Evolutionary conservation across 30 jellyfish, hydroid and myxozoan species (phyloP), one percentile per base, ranked within the genome.

Genomic region (Aurelia coerulea): DNA sequence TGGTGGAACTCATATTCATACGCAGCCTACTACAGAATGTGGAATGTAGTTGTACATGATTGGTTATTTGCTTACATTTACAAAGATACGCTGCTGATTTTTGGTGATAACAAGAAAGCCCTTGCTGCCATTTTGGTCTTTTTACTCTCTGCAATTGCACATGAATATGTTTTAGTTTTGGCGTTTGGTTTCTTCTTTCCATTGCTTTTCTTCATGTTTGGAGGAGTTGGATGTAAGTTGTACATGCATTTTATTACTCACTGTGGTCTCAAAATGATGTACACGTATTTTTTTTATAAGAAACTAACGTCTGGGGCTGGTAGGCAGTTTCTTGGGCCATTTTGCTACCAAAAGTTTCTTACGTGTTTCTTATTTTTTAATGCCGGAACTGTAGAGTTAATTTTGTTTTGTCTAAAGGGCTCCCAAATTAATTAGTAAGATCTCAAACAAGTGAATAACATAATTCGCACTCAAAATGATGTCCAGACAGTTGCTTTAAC

Each of bases 31-130:
- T 93, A 93, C 83, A 83, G 97, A n/a, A 93, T 81, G 95, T 93
- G 98, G 98, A 93, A 93, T 63, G 97, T 93, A 5, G 98, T 93
- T 56, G 98, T 93, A 1, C 97, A 89, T 58, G 98, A 93, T 75
- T 93, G 98, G 98, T 65, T 88, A 59, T 88, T 42, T 73, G 92
- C 98, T 3, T 93, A 93, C 94, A 84, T 93, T 8, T 93, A 88
- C 92, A 65, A 84, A 68, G 98, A 93, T 31, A 69, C 88, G 12
- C 76, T 72, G 23, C 80, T 62, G 39, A 3, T 88, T 31, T 81
- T 93, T 62, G 97, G 97, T 16, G 90, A 89, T 8, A 46, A 92
- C 39, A 78, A 91, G 49, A 95, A 80, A 19, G 81, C 79, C 35
- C 46, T 81, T 19, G 97, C 97, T 56, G 84, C 92, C 11, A 73